Conservation (phyloP, 1,140 invertebrate species). For the Zaprionus ornatus region DNA sequence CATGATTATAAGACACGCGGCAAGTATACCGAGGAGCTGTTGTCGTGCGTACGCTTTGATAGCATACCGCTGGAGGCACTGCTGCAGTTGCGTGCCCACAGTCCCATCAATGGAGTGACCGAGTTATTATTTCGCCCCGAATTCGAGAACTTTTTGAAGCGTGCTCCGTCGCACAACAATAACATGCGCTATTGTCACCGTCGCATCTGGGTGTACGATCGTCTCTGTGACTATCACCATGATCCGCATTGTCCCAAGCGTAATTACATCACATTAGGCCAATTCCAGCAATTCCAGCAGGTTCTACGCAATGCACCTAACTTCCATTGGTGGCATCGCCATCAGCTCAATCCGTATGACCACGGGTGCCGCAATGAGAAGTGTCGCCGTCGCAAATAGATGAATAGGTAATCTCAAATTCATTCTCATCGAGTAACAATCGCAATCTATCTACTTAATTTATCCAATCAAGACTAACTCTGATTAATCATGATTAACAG, state of each 20-base stretch:
- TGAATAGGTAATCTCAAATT: background rate
- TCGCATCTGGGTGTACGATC: slow-evolving; percentile 43
- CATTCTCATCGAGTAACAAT: background rate
- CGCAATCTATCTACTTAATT: background rate
- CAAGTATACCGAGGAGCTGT: background rate
- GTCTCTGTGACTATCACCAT: slow-evolving; percentile 30
- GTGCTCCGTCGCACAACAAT: background rate
- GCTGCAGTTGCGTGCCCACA: slow-evolving; percentile 5
- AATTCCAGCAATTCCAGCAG: slow-evolving; percentile 14
- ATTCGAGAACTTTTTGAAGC: slow-evolving; percentile 14
- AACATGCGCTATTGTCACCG: slow-evolving; percentile 17
- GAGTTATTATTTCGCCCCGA: slow-evolving; percentile 11
- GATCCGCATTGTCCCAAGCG: slow-evolving; percentile 24
- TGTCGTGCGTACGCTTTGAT: slow-evolving; percentile 17
- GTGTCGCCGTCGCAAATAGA: background rate
- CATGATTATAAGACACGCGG: slow-evolving; percentile 18
- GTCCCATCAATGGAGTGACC: background rate
- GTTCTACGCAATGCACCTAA: slow-evolving; percentile 1
- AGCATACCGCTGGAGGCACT: slow-evolving; percentile 26
- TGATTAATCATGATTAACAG: background rate
- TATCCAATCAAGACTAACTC: background rate
- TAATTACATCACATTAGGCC: slow-evolving; percentile 16
- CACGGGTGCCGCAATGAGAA: slow-evolving; percentile 19
- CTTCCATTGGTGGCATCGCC: slow-evolving; percentile 31
- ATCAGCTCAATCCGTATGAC: slow-evolving; percentile 28